These are phyloP conservation scores for Serranus cabrilla DNA, from an alignment of 2,797 vertebrate genomes.

Conservation along the genomic window DNA sequence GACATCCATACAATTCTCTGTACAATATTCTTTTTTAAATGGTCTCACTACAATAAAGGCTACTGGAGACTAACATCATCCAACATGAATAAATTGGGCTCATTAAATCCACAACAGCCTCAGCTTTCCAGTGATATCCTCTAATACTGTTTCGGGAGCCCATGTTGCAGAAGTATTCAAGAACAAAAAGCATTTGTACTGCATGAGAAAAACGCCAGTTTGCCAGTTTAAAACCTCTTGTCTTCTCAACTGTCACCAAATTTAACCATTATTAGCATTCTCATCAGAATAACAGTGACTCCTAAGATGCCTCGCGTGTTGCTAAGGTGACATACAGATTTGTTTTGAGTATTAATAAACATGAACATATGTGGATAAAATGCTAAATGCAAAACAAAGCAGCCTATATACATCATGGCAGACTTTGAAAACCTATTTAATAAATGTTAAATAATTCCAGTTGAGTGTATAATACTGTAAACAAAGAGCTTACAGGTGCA, in stretches of 20 bases:
- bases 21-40: too few relatives aligned
- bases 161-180: too few relatives aligned
- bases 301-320: neutral
- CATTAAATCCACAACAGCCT: too few relatives aligned
- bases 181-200: too few relatives aligned
- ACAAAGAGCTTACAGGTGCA: constrained; percentile 5
- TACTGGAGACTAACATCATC: too few relatives aligned
- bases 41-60: too few relatives aligned
- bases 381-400: neutral
- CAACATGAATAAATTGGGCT: too few relatives aligned
- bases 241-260: neutral
- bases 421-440: neutral
- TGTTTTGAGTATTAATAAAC: neutral
- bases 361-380: neutral
- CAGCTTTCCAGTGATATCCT: too few relatives aligned
- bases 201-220: too few relatives aligned
- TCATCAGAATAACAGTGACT: neutral
- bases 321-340: neutral
- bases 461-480: neutral
- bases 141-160: too few relatives aligned
- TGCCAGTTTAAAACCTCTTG: neutral
- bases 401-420: neutral
- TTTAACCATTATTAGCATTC: neutral
- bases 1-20: too few relatives aligned
- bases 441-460: neutral